Base-by-base conservation (phyloP, 2,888 invertebrate species). In the Ditula angustiorana region DNA sequence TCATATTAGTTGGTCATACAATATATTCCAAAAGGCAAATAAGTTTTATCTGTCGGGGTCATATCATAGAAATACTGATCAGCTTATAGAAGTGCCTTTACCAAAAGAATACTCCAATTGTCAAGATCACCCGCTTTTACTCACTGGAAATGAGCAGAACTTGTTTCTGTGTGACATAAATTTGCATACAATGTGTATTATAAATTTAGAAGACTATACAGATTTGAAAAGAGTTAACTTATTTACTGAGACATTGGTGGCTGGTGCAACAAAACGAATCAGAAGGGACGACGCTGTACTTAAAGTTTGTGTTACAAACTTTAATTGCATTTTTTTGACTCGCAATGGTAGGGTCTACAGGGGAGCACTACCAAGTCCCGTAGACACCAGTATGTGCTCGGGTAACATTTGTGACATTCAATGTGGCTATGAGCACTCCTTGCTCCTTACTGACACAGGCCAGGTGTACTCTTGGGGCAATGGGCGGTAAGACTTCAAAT, bases 341-440 rank as follows among this genome's bases (percentile, higher is more conserved):
- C 75, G 71, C 33, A 70, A 69, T 46, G 86, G 89, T 3, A 69
- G 68, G 58, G 87, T 96, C 0, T 97, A 94, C 76, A 72, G 69
- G 67, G 87, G 90, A 5, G 93, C 94, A 73, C 84, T 96, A 56
- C 96, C 96, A 2, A 90, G 92, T 75, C 85, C 95, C 56, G 80
- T 96, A 16, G 88, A 94, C 69, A 94, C 94, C 74, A 85, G 86
- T 37, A 90, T 93, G 67, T 88, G 89, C 68, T 49, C 73, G 5
- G 88, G 94, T 11, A 93, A 92, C 74, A 93, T 96, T 13, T 82
- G 92, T 59, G 95, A 96, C 76, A 82, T 97, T 30, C 92, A 93
- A 57, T 96, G 96, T 85, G 98, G 98, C 0, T 95, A 95, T 82
- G 98, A 98, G 80, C 98, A 98, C 85, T 95, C 94, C 35, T 77